Base-by-base conservation (phyloP, 2,113 vertebrate genomes). In the Pristiophorus japonicus region DNA sequence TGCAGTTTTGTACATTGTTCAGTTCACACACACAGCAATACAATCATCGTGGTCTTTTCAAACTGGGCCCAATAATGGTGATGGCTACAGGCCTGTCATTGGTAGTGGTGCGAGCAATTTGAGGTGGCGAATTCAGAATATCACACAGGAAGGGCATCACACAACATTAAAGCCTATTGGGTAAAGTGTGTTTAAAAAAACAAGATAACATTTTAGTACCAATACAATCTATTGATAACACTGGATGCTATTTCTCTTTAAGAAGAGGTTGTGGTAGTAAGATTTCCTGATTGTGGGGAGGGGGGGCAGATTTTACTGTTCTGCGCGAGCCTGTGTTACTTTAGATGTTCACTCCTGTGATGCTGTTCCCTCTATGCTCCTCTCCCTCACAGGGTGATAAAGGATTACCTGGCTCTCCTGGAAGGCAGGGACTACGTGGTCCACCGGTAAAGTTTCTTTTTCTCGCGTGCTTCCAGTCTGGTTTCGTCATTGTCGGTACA, bases 321-420 rank as follows among this genome's bases (percentile, higher is more conserved):
- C 14, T n/a, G 59, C 84, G 20, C 65, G 51, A 47, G 11, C 78
- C 88, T 65, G 0, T 87, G 20, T 34, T 59, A 62, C 7, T 59
- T 90, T 34, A 14, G 51, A 90, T 62, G 2, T 42, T 34, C 30
- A n/a, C 73, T 7, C 59, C 93, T 84, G 63, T 55, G 87, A 75
- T 95, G 45, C 73, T 27, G 75, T 22, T 95, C 18, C 95, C 16
- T 94, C 34, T 95, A 59, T 96, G 67, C 96, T 42, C 96, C 2
- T 59, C 84, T 94, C 96, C 97, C 24, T 95, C 65, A 95, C 96
- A 99, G 99, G 99, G 99, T 81, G 97, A 98, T 62, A 95, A 96
- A 42, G 99, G 99, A 0, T 96, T 95, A 59, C 96, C 95, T n/a
- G 99, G 99, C 75, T 0, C 96, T n/a, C 97, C 97, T 96, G 99